Evolutionary conservation across 2,113 vertebrate genomes (phyloP), one percentile per base, ranked within the genome.

Genomic region (Seriola aureovittata): DNA sequence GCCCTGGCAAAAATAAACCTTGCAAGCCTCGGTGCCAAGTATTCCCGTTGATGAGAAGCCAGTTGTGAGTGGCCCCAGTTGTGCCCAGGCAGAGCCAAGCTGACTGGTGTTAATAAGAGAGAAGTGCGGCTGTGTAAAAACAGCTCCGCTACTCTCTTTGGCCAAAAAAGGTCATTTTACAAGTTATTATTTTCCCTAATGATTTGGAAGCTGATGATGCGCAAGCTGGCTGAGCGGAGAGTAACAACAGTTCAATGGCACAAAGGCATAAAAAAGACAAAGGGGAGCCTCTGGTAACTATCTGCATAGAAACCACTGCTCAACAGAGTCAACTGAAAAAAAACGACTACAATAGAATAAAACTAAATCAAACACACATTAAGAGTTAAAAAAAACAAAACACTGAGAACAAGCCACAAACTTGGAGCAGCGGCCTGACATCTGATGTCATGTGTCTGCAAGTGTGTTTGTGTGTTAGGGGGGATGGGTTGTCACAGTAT

Each of bases 11-110:
- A 91, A 91, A 89, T 86, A 91, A 90, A 81, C 72, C 84, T 75
- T 46, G 3, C 54, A 13, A 58, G 57, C 75, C 68, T 0, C 23
- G 2, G 46, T 71, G 85, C 92, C 91, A 94, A 92, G 77, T 72
- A 75, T 88, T 88, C 82, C 84, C 25, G 79, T 82, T 90, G 88
- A 89, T 91, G 87, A 84, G 85, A 78, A 89, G 88, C 87, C 85
- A 91, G 88, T 84, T 88, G 84, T 67, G 87, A 89, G 90, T 76
- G 67, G 88, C 85, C 84, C 85, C 78, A 46, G 80, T 85, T 46
- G 87, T 79, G 73, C 57, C 71, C 40, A 2, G 54, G 66, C 78
- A 46, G 68, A 80, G 84, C 88, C 90, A 73, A 89, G 85, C 85
- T 68, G 86, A 82, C 81, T 80, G 75, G 64, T 82, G 74, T 88